These are phyloP conservation scores for Gambusia affinis DNA, from an alignment of 2,113 vertebrate species.

Conservation along the genomic window DNA sequence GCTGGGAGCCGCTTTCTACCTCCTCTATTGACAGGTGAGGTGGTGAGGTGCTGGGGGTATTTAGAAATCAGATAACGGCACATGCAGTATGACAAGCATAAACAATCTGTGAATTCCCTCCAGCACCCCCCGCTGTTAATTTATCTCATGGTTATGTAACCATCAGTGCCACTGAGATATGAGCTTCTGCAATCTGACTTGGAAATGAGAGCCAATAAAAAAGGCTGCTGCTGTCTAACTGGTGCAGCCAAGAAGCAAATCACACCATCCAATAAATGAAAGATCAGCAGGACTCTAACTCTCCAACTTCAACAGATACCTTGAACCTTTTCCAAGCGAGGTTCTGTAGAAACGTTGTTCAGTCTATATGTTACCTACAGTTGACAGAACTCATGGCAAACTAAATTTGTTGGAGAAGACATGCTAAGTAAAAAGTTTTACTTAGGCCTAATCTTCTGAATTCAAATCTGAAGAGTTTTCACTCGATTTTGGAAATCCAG, in stretches of 20 bases:
- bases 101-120: neutral
- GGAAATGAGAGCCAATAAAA: conserved; percentile 30
- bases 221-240: conserved; percentile 25
- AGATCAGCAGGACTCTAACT: neutral
- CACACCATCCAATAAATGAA: neutral
- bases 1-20: conserved; percentile 51
- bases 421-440: too few relatives aligned
- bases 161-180: conserved; percentile 9
- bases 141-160: conserved; percentile 6
- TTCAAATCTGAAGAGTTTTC: too few relatives aligned
- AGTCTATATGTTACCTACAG: neutral
- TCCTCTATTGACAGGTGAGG: conserved; percentile 38
- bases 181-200: conserved; percentile 24
- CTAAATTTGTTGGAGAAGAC: neutral
- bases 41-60: neutral
- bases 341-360: neutral
- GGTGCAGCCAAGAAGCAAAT: conserved; percentile 14
- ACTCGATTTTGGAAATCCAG: too few relatives aligned
- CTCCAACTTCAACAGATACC: neutral
- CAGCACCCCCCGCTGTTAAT: neutral
- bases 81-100: neutral
- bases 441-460: too few relatives aligned
- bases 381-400: neutral
- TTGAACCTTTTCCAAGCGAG: neutral
- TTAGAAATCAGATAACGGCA: neutral